These are phyloP conservation scores for Cerceris ruficornis DNA, from an alignment of 2,888 invertebrate species.

Conservation along the genomic window DNA sequence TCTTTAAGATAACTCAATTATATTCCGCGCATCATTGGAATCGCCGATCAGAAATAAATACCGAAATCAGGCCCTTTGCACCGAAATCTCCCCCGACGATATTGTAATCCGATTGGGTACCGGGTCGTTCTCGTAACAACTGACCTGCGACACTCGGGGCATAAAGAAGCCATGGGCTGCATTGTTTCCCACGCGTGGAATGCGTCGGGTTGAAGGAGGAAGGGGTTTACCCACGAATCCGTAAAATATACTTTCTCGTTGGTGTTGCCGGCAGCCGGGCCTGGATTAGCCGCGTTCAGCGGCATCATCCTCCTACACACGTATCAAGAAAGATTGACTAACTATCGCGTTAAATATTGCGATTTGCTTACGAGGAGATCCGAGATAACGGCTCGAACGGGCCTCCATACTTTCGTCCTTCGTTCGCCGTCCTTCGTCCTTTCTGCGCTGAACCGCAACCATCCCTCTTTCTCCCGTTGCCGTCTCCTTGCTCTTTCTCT, in stretches of 20 bases:
- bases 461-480: conserved; percentile 35
- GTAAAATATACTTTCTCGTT: conserved; percentile 59
- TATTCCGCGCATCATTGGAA: too few relatives aligned
- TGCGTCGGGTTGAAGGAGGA: conserved; percentile 59
- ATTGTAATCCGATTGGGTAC: conserved; percentile 57
- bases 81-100: conserved; percentile 18
- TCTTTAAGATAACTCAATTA: too few relatives aligned
- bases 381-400: conserved; percentile 66
- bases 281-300: conserved; percentile 66
- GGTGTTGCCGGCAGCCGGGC: conserved; percentile 54
- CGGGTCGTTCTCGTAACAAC: conserved; percentile 64
- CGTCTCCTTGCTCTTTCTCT: conserved; percentile 31
- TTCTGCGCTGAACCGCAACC: conserved; percentile 33
- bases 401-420: conserved; percentile 37
- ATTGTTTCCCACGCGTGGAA: conserved; percentile 80
- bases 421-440: conserved; percentile 41
- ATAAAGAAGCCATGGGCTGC: conserved; percentile 77
- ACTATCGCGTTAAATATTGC: conserved; percentile 75
- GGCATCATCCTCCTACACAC: conserved; percentile 64
- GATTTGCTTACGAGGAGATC: conserved; percentile 75
- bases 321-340: conserved; percentile 54
- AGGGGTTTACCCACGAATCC: conserved; percentile 24
- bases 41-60: neutral
- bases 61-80: neutral
- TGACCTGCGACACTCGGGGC: conserved; percentile 74